Evolutionary conservation across 2,113 vertebrate species (phyloP).

Genomic region (Panthera tigris): DNA sequence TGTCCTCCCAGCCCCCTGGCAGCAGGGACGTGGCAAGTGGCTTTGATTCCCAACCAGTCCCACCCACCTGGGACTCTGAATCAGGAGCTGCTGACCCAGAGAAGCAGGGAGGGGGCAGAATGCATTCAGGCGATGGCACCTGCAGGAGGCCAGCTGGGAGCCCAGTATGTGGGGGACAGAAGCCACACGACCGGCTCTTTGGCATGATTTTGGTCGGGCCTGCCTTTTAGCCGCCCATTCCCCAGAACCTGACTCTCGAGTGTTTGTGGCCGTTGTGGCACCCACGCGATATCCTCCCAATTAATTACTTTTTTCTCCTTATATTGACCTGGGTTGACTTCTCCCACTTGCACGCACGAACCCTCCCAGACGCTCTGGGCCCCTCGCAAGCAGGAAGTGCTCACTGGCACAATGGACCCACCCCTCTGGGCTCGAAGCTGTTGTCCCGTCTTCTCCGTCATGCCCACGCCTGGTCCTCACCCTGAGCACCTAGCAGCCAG

Average conservation of each 20-base stretch:
- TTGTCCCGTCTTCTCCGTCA: not conserved
- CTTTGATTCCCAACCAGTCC: not conserved
- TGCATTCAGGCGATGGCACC: not conserved
- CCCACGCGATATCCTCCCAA: not conserved
- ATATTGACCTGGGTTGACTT: not conserved
- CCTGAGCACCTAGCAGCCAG: not conserved
- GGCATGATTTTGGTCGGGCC: not conserved
- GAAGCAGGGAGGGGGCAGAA: not conserved
- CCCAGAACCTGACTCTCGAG: not conserved
- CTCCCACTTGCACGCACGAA: not conserved
- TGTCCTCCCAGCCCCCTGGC: not conserved
- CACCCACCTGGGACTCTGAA: not conserved
- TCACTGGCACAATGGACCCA: not conserved
- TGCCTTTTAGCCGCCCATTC: not conserved
- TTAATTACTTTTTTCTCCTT: not conserved
- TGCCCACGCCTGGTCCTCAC: not conserved
- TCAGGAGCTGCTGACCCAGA: not conserved
- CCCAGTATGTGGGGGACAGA: accelerated
- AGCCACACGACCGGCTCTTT: not conserved
- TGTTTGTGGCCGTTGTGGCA: not conserved
- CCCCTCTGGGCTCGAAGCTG: not conserved
- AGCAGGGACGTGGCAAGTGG: not conserved
- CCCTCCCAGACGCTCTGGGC: not conserved
- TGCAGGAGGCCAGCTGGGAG: not conserved
- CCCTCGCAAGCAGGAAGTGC: not conserved